A percentile compares a stretch with the other conserved stretches of the same genome.
Conservation (phyloP, 2,797 vertebrate species). For the Crypturellus tataupa region DNA sequence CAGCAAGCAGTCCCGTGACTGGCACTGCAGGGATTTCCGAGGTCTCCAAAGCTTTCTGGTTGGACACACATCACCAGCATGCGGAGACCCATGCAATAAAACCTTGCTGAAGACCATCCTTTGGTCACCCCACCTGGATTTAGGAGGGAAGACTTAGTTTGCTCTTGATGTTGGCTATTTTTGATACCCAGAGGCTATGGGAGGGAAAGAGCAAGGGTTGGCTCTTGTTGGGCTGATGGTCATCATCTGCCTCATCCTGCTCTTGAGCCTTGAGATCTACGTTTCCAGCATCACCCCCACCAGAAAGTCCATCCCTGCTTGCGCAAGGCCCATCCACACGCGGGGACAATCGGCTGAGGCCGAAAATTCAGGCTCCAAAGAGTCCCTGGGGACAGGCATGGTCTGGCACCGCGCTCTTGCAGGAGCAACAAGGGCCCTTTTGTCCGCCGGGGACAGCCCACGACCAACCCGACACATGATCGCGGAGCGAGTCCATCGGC, state of each 20-base stretch:
- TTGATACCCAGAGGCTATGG: background rate
- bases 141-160: background rate
- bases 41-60: background rate
- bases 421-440: slow-evolving; percentile 46
- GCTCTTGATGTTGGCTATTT: background rate
- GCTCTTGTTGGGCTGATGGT: background rate
- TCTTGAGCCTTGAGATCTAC: background rate
- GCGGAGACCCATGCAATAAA: background rate
- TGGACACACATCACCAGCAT: background rate
- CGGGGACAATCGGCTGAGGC: fast-evolving
- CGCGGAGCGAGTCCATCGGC: background rate
- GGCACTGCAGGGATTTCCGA: background rate
- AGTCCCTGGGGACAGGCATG: slow-evolving; percentile 1
- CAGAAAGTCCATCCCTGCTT: background rate
- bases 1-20: fast-evolving
- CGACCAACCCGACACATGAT: background rate
- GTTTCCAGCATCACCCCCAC: background rate
- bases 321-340: background rate
- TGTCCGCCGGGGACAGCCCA: background rate
- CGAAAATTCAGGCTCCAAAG: background rate
- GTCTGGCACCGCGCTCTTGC: background rate
- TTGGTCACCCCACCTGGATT: background rate
- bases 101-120: background rate
- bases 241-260: background rate
- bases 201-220: background rate